Evolutionary conservation across 53 echinoderm and acorn worm genomes (phyloP).

Genomic region (Paracentrotus lividus): DNA sequence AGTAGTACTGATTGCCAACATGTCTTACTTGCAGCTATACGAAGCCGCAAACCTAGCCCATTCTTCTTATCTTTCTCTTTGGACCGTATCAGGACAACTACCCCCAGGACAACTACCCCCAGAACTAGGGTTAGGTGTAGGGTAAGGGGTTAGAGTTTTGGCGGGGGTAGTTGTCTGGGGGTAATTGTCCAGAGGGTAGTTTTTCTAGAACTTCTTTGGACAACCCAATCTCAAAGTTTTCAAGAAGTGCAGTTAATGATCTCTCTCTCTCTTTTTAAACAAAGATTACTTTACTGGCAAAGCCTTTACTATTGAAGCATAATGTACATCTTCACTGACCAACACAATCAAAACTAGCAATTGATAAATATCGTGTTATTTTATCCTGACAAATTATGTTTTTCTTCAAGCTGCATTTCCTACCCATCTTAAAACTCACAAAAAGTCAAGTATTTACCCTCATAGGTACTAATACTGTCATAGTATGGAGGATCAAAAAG

Average conservation of each 20-base stretch:
- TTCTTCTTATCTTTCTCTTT: background rate
- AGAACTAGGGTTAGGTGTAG: no score
- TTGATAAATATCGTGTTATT: background rate
- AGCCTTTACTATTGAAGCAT: background rate
- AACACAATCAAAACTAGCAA: background rate
- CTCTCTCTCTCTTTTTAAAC: no score
- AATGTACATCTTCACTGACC: background rate
- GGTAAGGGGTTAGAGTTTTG: no score
- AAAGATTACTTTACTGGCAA: background rate
- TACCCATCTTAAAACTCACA: slow-evolving; percentile 2
- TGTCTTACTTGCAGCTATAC: background rate
- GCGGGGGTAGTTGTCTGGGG: no score
- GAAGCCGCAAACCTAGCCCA: background rate
- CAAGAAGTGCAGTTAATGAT: background rate
- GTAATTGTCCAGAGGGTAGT: no score
- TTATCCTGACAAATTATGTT: background rate
- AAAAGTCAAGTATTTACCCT: slow-evolving; percentile 24
- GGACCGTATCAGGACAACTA: no score
- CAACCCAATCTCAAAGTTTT: background rate
- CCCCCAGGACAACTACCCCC: no score
- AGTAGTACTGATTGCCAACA: background rate
- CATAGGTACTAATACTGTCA: background rate
- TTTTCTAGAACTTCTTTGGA: no score
- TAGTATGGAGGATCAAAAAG: background rate
- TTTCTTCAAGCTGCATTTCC: background rate